Evolutionary conservation across 2,888 invertebrate genomes (phyloP), one percentile per base, ranked within the genome.

Genomic region (Chloroclysta siterata): DNA sequence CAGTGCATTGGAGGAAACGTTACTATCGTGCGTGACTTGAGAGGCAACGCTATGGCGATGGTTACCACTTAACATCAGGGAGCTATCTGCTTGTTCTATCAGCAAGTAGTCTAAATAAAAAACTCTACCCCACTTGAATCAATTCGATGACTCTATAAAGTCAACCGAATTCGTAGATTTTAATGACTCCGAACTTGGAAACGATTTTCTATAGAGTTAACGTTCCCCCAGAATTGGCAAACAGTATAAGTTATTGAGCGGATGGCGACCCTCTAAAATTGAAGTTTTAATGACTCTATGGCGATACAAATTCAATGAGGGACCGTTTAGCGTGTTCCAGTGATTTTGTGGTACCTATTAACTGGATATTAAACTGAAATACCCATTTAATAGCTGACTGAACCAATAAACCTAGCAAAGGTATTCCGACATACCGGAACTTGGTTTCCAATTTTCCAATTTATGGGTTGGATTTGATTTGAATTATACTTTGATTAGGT

Each of bases 221-320:
- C 48, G 55, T 63, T 63, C 42, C 33, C 54, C 22, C 52, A 60
- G 53, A 53, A 64, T 48, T 52, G 47, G 28, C 46, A 53, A 51
- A 41, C 70, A 72, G 74, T 74, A 76, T 78, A 78, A 78, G 72
- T 76, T 73, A 71, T 67, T 66, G 60, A 74, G 66, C 50, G 68
- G 66, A 67, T 58, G 70, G 70, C 62, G 67, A 74, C 72, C 71
- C 71, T 73, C 65, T 70, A 71, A 69, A 81, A 82, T 80, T 68
- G 76, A 82, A 86, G 82, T 86, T 86, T 82, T 82, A 85, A 85
- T 83, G 78, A 79, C 75, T 77, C 72, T 68, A 74, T 67, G 53
- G 69, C 73, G 66, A 72, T 75, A 81, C 78, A 78, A 75, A 82
- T 77, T 79, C 72, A 72, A 78, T 78, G 57, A 60, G 48, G 72